Base-by-base conservation (phyloP, 2,797 vertebrate species). In the Schizopygopsis pylzovi region DNA sequence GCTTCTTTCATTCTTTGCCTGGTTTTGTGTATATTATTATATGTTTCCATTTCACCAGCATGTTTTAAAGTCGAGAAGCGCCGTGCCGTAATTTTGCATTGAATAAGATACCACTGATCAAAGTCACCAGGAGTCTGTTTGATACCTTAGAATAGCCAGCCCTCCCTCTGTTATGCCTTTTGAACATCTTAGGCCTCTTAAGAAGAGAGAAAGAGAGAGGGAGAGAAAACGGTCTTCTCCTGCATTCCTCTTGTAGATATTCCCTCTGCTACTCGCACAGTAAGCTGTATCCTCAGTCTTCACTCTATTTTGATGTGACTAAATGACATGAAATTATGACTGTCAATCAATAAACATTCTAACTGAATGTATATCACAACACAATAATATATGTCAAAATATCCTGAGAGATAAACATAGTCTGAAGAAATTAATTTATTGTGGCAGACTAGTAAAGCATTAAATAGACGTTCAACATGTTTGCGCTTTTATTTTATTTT, bases 51-150 rank as follows among this genome's bases (percentile, higher is more conserved):
- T 93, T 90, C 81, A 91, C 91, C 92, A 91, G 61, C 91, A 82
- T 90, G 92, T 92, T 88, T 91, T 91, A 90, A 91, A 94, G 93
- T 93, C 90, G 81, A 86, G 75, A 89, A 92, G 90, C 92, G 83
- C 87, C 10, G 86, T 68, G 88, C 90, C 83, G 91, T 94, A 90
- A 93, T 94, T 87, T 93, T 89, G 88, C 90, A 90, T 84, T 90
- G 94, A 94, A 94, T 92, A 92, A 94, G 92, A 94, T 91, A 91
- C 91, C 90, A 91, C 92, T 95, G 95, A 95, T 95, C 95, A 95
- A 95, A 96, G 94, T 94, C 89, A 67, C 84, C 78, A 82, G 81
- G 86, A 94, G 94, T 94, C 94, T 94, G 95, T 95, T 94, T 95
- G 94, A 95, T 95, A 94, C 91, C 87, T 25, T 8, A 89, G 93